Conservation (phyloP, 1,140 invertebrate genomes). For the Atopsyche davidsoni region DNA sequence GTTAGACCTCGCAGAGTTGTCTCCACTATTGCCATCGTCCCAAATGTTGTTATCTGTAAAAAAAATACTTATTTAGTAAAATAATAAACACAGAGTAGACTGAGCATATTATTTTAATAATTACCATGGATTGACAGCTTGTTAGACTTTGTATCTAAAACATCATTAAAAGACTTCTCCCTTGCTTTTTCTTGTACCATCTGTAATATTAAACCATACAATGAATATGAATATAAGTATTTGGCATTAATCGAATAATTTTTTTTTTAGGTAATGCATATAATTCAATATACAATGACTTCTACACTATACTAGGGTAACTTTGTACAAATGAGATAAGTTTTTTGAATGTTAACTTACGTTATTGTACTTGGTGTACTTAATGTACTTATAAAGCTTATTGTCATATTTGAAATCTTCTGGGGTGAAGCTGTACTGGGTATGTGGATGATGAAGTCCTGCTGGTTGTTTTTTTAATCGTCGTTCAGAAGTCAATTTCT, state of each 20-base stretch:
- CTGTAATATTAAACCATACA: conserved; percentile 12
- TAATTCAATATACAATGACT: too few species aligned
- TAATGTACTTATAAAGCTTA: conserved; percentile 75
- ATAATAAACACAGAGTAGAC: neutral
- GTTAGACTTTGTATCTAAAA: conserved; percentile 25
- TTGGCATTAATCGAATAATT: too few species aligned
- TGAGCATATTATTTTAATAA: conserved; percentile 7
- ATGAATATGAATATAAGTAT: conserved; percentile 1
- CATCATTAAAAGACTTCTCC: conserved; percentile 29
- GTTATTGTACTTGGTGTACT: conserved; percentile 68
- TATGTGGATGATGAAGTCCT: conserved; percentile 30
- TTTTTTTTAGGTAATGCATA: too few species aligned
- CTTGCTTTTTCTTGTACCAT: conserved; percentile 24
- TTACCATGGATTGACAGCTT: conserved; percentile 26
- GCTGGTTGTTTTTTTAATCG: conserved; percentile 28
- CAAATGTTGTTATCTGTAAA: conserved; percentile 29
- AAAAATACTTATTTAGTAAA: conserved; percentile 8
- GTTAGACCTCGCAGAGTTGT: conserved; percentile 31
- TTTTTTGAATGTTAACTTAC: too few species aligned
- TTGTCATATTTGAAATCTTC: conserved; percentile 75
- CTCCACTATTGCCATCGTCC: conserved; percentile 23
- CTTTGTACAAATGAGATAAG: too few species aligned
- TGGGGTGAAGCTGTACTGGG: conserved; percentile 61
- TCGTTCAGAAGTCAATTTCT: conserved; percentile 21
- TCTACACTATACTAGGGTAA: too few species aligned